phyloP scores from a whole-genome alignment of 2,113 vertebrate genomes.

The Sturnira hondurensis region DNA sequence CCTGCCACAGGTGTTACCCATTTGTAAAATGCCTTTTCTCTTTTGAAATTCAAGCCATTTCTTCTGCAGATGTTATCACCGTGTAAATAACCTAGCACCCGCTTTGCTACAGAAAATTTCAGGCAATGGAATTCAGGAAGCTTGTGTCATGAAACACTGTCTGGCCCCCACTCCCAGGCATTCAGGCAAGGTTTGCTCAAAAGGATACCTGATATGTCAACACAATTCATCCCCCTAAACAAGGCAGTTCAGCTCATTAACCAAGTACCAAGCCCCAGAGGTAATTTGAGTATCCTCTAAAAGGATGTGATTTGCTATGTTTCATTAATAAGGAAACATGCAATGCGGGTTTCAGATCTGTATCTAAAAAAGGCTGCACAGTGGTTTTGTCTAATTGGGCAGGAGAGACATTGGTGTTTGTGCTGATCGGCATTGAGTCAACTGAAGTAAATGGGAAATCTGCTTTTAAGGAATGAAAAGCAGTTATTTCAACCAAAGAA shows the following conservation, averaged over 20 bases:
- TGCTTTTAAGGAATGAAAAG: background rate
- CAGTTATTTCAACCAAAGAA: background rate
- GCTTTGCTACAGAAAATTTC: slow-evolving; percentile 30
- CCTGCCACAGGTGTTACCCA: slow-evolving; percentile 60
- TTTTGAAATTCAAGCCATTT: slow-evolving; percentile 63
- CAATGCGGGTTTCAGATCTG: rapidly evolving
- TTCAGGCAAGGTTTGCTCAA: background rate
- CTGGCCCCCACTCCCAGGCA: slow-evolving; percentile 53
- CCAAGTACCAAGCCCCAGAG: slow-evolving; percentile 31
- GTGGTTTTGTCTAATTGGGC: background rate
- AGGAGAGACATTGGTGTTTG: background rate
- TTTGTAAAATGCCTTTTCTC: slow-evolving; percentile 63
- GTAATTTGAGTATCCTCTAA: background rate
- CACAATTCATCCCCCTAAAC: background rate
- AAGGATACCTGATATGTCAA: background rate
- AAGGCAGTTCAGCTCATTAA: background rate
- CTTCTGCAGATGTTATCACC: slow-evolving; percentile 62
- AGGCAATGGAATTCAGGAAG: slow-evolving; percentile 55
- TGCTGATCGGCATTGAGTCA: background rate
- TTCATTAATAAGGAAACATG: background rate
- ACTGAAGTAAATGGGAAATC: background rate
- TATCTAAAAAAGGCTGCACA: background rate
- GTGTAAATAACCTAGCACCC: slow-evolving; percentile 54
- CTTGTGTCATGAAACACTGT: slow-evolving; percentile 42
- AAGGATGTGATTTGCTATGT: background rate